Conservation (phyloP, 2,888 invertebrate genomes). For the Acanthococcus lagerstroemiae region DNA sequence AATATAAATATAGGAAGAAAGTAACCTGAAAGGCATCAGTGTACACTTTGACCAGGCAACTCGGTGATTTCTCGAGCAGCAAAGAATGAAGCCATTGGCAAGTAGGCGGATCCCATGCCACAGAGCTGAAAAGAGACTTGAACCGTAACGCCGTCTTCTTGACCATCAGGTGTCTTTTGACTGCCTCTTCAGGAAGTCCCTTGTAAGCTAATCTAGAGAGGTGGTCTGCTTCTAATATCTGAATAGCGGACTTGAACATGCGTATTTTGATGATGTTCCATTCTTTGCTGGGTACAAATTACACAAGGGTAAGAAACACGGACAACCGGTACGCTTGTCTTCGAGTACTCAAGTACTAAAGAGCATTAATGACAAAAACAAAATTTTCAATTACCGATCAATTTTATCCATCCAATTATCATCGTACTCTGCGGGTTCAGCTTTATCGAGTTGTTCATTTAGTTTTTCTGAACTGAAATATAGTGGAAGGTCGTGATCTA, state of each 20-base stretch:
- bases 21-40: constrained; percentile 63
- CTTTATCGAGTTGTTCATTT: constrained; percentile 8
- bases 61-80: constrained; percentile 54
- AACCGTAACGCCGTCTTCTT: constrained; percentile 59
- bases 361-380: too few species aligned
- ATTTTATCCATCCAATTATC: constrained; percentile 23
- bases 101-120: constrained; percentile 62
- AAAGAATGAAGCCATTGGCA: constrained; percentile 68
- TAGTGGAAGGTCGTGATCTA: constrained; percentile 5
- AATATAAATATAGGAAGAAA: neutral
- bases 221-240: constrained; percentile 56
- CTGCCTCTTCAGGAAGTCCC: constrained; percentile 53
- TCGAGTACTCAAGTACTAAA: too few species aligned
- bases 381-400: neutral
- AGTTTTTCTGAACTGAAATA: constrained; percentile 14
- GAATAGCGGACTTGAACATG: constrained; percentile 55
- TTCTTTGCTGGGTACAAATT: constrained; percentile 43
- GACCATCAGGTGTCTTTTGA: constrained; percentile 56
- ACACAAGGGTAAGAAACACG: neutral
- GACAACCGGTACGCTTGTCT: neutral
- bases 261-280: constrained; percentile 58
- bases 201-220: constrained; percentile 53
- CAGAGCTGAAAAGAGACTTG: constrained; percentile 55
- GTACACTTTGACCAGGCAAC: constrained; percentile 55
- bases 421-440: constrained; percentile 7